Base-by-base conservation (phyloP, 1,140 invertebrate genomes). In the Medauroidea extradentata region DNA sequence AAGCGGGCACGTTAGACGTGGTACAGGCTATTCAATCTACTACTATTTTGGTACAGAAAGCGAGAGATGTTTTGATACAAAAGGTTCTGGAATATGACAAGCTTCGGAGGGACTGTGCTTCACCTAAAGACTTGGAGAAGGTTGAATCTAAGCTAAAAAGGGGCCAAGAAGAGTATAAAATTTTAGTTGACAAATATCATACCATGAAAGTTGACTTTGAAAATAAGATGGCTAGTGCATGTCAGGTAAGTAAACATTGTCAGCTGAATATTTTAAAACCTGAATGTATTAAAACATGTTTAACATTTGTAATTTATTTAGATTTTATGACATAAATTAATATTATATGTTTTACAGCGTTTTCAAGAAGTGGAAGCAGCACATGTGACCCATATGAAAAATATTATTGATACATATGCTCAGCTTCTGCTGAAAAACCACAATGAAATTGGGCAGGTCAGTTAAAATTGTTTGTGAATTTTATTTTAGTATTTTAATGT, bases 291-390 rank as follows among this genome's bases (percentile, higher is more conserved):
- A n/a, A n/a, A 39, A n/a, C 9, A 11, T 39, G 9, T n/a, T n/a
- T n/a, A n/a, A 11, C n/a, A 9, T 39, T 39, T 39, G 38, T 39
- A 39, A n/a, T 39, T 9, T 39, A 9, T 11, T n/a, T n/a, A 11
- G 9, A 9, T 39, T n/a, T 39, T 39, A 9, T 11, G 9, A 11
- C 9, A 11, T n/a, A 39, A 11, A n/a, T 39, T 39, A 11, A 39
- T 39, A 39, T n/a, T 34, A 34, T 34, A 7, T 61, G 61, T 51
- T 25, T 77, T 71, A 53, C 65, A 87, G 87, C 89, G 92, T 71
- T 98, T 97, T 73, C 94, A 98, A 83, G 90, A 93, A 75, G 85
- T 96, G 21, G 94, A 97, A 76, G 90, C 94, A 69, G 83, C 86
- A 53, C 93, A 97, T 78, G 78, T 97, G 63, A 89, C 86, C 66